Conservation (phyloP, 1,140 invertebrate species). For the Hyposmocoma kahamanoa region DNA sequence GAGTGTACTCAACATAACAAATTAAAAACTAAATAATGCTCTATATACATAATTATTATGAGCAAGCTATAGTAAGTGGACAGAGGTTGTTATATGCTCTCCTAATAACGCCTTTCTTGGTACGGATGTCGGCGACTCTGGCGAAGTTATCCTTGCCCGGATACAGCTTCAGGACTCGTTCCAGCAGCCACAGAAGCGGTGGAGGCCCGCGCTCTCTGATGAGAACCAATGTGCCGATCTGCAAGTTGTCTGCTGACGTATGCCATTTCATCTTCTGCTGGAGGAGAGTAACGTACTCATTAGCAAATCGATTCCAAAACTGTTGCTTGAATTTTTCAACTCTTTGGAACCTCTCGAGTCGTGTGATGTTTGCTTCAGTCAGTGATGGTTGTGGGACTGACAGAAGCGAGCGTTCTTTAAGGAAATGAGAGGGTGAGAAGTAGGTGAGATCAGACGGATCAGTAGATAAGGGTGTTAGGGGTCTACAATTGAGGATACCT, state of each 20-base stretch:
- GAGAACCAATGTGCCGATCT: conserved; percentile 14
- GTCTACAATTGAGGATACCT: conserved; percentile 42
- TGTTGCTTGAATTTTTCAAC: conserved; percentile 21
- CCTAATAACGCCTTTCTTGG: conserved; percentile 17
- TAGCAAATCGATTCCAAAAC: conserved; percentile 16
- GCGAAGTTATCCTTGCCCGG: conserved; percentile 24
- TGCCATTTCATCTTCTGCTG: conserved; percentile 22
- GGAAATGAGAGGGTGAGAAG: conserved; percentile 40
- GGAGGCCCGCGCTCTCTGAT: conserved; percentile 14
- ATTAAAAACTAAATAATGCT: too few relatives aligned
- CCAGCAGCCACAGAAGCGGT: conserved; percentile 27
- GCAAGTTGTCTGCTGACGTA: conserved; percentile 1
- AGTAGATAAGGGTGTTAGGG: conserved; percentile 31
- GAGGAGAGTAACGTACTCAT: conserved; percentile 20
- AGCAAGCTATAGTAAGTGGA: too few relatives aligned
- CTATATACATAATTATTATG: too few relatives aligned
- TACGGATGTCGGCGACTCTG: conserved; percentile 29
- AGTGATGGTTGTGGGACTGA: conserved; percentile 15
- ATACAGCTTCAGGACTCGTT: conserved; percentile 24
- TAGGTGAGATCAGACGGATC: conserved; percentile 32
- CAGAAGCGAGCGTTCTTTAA: conserved; percentile 25
- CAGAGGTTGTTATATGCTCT: conserved; percentile 19
- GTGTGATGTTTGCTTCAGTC: conserved; percentile 13
- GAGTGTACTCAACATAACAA: too few relatives aligned
- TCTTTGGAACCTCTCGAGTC: conserved; percentile 13